Conservation (phyloP, 1,140 invertebrate species). For the Onthophagus taurus region DNA sequence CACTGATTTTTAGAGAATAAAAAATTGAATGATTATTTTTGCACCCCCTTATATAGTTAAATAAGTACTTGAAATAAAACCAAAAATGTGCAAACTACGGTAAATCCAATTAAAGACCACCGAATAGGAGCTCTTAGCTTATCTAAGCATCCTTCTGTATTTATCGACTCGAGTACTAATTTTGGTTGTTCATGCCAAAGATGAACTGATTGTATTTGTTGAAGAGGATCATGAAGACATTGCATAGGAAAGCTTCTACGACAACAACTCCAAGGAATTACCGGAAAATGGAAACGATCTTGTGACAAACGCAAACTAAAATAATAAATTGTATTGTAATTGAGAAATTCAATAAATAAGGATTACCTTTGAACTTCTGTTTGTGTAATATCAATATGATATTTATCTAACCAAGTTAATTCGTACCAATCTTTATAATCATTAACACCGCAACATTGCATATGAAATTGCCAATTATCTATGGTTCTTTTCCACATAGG, state of each 20-base stretch:
- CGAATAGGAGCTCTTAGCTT: slow-evolving; percentile 27
- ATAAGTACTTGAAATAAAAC: slow-evolving; percentile 16
- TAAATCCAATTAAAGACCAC: slow-evolving; percentile 13
- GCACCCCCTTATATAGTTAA: neutral
- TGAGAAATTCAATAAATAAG: neutral
- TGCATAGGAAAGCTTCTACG: slow-evolving; percentile 32
- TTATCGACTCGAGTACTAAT: slow-evolving; percentile 25
- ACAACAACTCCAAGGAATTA: slow-evolving; percentile 36
- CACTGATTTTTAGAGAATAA: too few relatives aligned
- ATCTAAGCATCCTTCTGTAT: slow-evolving; percentile 30
- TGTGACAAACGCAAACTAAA: slow-evolving; percentile 16
- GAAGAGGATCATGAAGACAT: slow-evolving; percentile 35
- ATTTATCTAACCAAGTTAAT: slow-evolving; percentile 32
- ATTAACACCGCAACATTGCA: slow-evolving; percentile 36
- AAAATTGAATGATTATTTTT: neutral
- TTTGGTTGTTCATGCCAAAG: slow-evolving; percentile 31
- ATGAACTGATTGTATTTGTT: slow-evolving; percentile 27
- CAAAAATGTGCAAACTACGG: slow-evolving; percentile 12
- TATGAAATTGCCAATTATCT: slow-evolving; percentile 32
- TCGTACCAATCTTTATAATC: slow-evolving; percentile 35
- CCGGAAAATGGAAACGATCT: slow-evolving; percentile 19
- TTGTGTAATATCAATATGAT: slow-evolving; percentile 30
- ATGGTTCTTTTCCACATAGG: slow-evolving; percentile 33
- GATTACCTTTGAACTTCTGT: slow-evolving; percentile 29
- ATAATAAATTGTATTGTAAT: neutral